These are phyloP conservation scores for Chaetodon trifascialis DNA, from an alignment of 2,113 vertebrate species.

Conservation along the genomic window DNA sequence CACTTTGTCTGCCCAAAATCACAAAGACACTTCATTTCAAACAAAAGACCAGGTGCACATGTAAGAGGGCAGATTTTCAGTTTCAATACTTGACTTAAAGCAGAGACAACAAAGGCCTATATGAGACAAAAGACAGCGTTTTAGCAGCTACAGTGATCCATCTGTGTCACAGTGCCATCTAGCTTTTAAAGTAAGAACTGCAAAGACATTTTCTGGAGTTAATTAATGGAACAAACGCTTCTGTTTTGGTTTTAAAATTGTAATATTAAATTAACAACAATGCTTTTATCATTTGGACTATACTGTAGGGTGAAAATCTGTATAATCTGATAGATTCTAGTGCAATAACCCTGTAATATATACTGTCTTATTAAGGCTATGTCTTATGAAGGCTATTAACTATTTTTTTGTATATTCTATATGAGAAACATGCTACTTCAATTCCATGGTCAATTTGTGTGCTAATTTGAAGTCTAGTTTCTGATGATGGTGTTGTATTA, in stretches of 20 bases:
- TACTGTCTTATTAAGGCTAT: not conserved
- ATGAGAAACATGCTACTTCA: not conserved
- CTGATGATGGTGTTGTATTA: not conserved
- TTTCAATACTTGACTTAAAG: constrained; percentile 15
- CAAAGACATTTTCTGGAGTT: not conserved
- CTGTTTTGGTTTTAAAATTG: not conserved
- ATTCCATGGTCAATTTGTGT: not conserved
- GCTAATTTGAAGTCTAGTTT: too few species aligned
- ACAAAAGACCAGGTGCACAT: constrained; percentile 37
- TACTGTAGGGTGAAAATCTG: not conserved
- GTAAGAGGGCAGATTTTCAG: not conserved
- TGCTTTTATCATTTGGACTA: too few species aligned
- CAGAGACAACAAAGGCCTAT: constrained; percentile 36
- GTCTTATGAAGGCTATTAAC: not conserved
- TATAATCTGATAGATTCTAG: not conserved
- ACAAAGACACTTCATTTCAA: constrained; percentile 21
- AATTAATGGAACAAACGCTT: not conserved
- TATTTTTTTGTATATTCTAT: not conserved
- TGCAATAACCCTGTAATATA: not conserved
- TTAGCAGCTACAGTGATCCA: not conserved
- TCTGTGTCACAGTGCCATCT: constrained; percentile 76
- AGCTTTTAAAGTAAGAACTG: constrained; percentile 25
- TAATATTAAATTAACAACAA: not conserved
- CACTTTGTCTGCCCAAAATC: constrained; percentile 1
- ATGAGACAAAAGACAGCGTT: constrained; percentile 58